These are phyloP conservation scores for Ditylenchus dipsaci DNA, from an alignment of 1,140 invertebrate species.

Conservation along the genomic window DNA sequence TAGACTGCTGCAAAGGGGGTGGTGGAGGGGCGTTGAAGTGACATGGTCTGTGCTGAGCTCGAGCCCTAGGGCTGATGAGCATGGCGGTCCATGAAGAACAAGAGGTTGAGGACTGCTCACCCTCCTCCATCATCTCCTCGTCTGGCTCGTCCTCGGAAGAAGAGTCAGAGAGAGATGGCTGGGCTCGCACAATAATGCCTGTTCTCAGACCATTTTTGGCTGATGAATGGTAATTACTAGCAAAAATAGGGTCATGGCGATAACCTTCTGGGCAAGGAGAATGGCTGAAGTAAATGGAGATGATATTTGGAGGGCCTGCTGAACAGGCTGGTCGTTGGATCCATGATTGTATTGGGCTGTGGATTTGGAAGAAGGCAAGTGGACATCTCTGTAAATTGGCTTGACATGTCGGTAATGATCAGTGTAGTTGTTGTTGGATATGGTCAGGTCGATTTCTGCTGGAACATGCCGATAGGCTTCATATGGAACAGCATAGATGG, in stretches of 20 bases:
- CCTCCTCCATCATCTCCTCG: neutral
- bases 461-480: neutral
- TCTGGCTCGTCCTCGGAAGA: conserved; percentile 1
- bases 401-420: neutral
- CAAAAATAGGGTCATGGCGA: neutral
- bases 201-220: neutral
- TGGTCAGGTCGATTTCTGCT: neutral
- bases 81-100: conserved; percentile 1
- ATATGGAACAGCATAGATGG: conserved; percentile 27
- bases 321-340: neutral
- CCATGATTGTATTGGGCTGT: neutral
- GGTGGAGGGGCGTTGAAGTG: neutral
- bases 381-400: neutral
- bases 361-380: neutral
- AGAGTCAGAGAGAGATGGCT: neutral
- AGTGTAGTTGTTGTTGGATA: neutral
- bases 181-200: conserved; percentile 7
- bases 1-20: neutral
- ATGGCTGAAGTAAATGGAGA: neutral
- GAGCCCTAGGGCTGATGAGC: neutral
- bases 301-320: neutral
- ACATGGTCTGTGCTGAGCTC: neutral
- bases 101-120: neutral
- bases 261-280: neutral
- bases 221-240: neutral